phyloP scores from a whole-genome alignment of 2,888 invertebrate genomes.

The Athetis lepigone region DNA sequence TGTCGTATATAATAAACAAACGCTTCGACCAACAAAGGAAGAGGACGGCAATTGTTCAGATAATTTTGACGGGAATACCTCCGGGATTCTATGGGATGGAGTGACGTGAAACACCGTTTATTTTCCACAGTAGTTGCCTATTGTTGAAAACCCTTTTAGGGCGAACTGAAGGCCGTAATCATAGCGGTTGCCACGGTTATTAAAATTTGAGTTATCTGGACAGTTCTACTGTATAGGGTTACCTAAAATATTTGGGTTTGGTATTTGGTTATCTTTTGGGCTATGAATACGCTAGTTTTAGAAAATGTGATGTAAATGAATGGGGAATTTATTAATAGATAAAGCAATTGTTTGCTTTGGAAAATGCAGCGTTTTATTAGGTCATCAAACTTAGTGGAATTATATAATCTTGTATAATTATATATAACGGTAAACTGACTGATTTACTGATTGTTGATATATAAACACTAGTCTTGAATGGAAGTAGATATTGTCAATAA shows the following conservation, averaged over 20 bases:
- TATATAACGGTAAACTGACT: too few species aligned
- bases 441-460: too few species aligned
- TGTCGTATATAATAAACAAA: not conserved
- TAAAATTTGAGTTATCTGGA: slow-evolving; percentile 19
- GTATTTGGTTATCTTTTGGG: not conserved
- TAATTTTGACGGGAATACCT: slow-evolving; percentile 34
- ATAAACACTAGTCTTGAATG: too few species aligned
- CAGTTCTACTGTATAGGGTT: slow-evolving; percentile 1
- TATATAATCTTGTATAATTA: too few species aligned
- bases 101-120: slow-evolving; percentile 28
- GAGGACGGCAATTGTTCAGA: slow-evolving; percentile 24
- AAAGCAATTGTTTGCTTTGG: too few species aligned
- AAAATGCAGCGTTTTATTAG: too few species aligned
- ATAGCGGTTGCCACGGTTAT: slow-evolving; percentile 11
- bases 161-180: not conserved
- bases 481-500: too few species aligned
- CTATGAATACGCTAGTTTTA: too few species aligned
- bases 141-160: slow-evolving; percentile 28
- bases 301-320: too few species aligned
- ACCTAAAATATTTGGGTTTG: not conserved
- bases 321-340: too few species aligned
- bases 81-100: slow-evolving; percentile 14
- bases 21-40: slow-evolving; percentile 26
- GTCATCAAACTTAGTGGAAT: too few species aligned
- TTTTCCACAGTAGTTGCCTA: slow-evolving; percentile 10